These are phyloP conservation scores for Acromyrmex heyeri DNA, from an alignment of 1,140 invertebrate genomes.

Conservation along the genomic window DNA sequence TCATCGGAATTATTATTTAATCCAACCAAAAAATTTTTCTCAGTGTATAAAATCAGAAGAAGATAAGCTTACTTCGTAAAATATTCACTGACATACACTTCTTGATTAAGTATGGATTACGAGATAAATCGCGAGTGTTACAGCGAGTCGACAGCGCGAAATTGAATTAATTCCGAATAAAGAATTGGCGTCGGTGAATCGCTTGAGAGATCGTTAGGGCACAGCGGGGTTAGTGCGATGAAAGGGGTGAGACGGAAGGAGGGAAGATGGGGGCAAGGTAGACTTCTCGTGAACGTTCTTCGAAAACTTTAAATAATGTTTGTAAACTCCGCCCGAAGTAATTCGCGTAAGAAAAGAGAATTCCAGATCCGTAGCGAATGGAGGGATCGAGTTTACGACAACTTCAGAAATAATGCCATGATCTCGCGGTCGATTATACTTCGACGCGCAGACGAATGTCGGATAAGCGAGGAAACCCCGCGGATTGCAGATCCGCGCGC, in stretches of 20 bases:
- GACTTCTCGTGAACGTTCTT: constrained; percentile 57
- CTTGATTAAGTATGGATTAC: constrained; percentile 34
- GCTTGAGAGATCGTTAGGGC: constrained; percentile 28
- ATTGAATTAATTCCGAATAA: constrained; percentile 80
- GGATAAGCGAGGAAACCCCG: constrained; percentile 17
- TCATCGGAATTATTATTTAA: too few relatives aligned
- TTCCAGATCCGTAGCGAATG: constrained; percentile 64
- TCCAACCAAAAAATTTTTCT: too few relatives aligned
- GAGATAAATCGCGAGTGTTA: constrained; percentile 64
- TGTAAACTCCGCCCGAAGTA: constrained; percentile 75
- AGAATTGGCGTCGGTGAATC: constrained; percentile 64
- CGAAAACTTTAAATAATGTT: constrained; percentile 80
- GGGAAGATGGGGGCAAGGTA: constrained; percentile 17
- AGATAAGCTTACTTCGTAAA: not conserved
- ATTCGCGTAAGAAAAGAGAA: constrained; percentile 73
- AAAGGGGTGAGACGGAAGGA: constrained; percentile 31
- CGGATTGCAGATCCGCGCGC: not conserved
- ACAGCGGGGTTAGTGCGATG: constrained; percentile 8
- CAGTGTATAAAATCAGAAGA: not conserved
- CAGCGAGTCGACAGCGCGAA: constrained; percentile 71
- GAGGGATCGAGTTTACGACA: constrained; percentile 71
- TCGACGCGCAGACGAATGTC: constrained; percentile 1
- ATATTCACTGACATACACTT: constrained; percentile 14
- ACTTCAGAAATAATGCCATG: constrained; percentile 60
- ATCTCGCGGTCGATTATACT: constrained; percentile 68